These are phyloP conservation scores for Clarias fuscus DNA, from an alignment of 2,797 vertebrate genomes.

Conservation along the genomic window DNA sequence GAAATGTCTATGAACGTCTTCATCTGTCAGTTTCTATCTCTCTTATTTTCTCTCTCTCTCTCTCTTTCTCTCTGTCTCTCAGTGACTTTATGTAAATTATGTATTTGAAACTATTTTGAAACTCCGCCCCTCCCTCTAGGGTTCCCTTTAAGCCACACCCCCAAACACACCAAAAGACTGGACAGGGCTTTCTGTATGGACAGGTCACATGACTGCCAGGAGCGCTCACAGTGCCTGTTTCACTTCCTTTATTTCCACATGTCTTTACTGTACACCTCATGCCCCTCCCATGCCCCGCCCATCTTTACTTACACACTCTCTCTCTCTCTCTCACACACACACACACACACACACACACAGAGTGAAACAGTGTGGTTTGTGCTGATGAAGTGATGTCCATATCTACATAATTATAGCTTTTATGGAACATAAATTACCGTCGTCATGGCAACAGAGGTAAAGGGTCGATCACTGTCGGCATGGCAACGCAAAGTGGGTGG, in stretches of 20 bases:
- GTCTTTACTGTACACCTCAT: background rate
- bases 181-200: background rate
- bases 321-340: background rate
- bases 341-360: conserved; percentile 54
- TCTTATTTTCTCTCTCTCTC: background rate
- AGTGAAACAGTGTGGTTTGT: conserved; percentile 52
- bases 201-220: background rate
- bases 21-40: background rate
- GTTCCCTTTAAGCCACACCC: background rate
- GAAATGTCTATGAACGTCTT: background rate
- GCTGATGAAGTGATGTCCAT: conserved; percentile 1
- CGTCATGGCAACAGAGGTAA: conserved; percentile 73
- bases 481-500: conserved; percentile 11
- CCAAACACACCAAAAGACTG: background rate
- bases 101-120: background rate
- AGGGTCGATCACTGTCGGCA: conserved; percentile 61
- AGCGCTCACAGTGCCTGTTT: background rate
- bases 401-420: conserved; percentile 29
- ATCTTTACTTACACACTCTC: background rate
- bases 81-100: background rate
- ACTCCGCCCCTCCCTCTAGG: background rate
- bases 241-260: background rate
- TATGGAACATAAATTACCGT: conserved; percentile 63
- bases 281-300: background rate
- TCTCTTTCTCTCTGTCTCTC: background rate